phyloP scores from a whole-genome alignment of 1,140 invertebrate species.

The Berghia stephanieae region DNA sequence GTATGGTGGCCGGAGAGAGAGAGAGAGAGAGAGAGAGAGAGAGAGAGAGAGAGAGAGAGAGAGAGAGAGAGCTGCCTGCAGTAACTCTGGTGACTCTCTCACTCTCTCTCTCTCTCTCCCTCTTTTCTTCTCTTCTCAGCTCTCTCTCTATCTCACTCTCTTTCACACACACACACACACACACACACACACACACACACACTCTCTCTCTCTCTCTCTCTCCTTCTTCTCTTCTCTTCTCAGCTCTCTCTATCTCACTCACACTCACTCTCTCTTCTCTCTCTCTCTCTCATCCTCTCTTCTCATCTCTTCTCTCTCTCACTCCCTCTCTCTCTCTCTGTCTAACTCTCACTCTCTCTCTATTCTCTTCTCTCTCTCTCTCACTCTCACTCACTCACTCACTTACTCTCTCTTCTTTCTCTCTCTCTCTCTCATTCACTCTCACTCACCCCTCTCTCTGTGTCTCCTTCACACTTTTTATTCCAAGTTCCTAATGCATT shows the following conservation, averaged over 20 bases:
- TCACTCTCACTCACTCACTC: not conserved
- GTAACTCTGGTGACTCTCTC: not conserved
- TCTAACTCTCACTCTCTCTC: conserved; percentile 1
- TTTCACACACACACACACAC: not conserved
- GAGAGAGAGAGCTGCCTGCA: not conserved
- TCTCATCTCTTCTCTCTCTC: not conserved
- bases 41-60: not conserved
- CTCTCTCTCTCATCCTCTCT: not conserved
- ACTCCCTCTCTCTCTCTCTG: not conserved
- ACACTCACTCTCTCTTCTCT: not conserved
- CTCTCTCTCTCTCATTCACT: not conserved
- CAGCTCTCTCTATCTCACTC: too few species aligned
- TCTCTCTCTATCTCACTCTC: conserved; percentile 19
- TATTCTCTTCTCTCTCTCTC: not conserved
- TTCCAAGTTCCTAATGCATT: too few species aligned
- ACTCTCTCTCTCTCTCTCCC: not conserved
- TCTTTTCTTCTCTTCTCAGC: conserved; percentile 22
- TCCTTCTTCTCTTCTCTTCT: not conserved
- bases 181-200: not conserved
- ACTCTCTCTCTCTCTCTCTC: not conserved
- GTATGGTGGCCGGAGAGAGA: conserved; percentile 5
- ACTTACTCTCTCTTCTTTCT: not conserved
- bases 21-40: conserved; percentile 24
- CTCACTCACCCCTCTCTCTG: not conserved
- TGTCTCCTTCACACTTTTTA: too few species aligned